phyloP scores from a whole-genome alignment of 2,888 invertebrate genomes.

The Archaeoteleia sp. region DNA sequence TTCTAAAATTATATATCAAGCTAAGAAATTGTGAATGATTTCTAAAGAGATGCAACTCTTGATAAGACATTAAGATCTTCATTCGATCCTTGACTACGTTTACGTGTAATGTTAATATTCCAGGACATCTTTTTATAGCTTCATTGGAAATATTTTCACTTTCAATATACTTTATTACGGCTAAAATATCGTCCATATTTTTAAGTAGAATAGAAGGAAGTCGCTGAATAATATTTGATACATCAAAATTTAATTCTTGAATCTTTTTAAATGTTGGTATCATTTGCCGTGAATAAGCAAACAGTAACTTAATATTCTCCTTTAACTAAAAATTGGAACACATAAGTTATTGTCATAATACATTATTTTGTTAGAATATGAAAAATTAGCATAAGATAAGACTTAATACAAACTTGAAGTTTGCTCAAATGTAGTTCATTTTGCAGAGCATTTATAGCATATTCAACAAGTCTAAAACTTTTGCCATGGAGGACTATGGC shows the following conservation, averaged over 20 bases:
- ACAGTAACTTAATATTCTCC: slow-evolving; percentile 79
- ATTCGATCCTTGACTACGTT: slow-evolving; percentile 79
- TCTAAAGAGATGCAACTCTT: slow-evolving; percentile 79
- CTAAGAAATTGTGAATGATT: slow-evolving; percentile 79
- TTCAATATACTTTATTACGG: slow-evolving; percentile 78
- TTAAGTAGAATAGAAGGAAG: slow-evolving; percentile 81
- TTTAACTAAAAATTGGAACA: slow-evolving; percentile 72
- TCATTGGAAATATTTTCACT: slow-evolving; percentile 76
- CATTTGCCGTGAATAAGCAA: slow-evolving; percentile 78
- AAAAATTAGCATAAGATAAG: slow-evolving; percentile 7
- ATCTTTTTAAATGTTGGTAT: slow-evolving; percentile 78
- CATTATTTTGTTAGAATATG: too few relatives aligned
- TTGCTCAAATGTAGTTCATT: slow-evolving; percentile 79
- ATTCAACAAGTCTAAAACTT: slow-evolving; percentile 76
- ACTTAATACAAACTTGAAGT: slow-evolving; percentile 5
- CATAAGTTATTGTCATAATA: slow-evolving; percentile 13
- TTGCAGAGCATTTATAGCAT: slow-evolving; percentile 77
- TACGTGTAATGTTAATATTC: slow-evolving; percentile 78
- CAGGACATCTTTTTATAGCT: slow-evolving; percentile 76
- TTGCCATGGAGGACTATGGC: slow-evolving; percentile 73
- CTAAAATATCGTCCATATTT: slow-evolving; percentile 76
- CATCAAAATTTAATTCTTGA: slow-evolving; percentile 75
- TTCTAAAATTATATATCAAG: slow-evolving; percentile 76
- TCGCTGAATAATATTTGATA: slow-evolving; percentile 75
- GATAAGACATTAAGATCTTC: slow-evolving; percentile 77